Evolutionary conservation across 2,797 vertebrate genomes (phyloP), one percentile per base, ranked within the genome.

Genomic region (Micromesistius poutassou): DNA sequence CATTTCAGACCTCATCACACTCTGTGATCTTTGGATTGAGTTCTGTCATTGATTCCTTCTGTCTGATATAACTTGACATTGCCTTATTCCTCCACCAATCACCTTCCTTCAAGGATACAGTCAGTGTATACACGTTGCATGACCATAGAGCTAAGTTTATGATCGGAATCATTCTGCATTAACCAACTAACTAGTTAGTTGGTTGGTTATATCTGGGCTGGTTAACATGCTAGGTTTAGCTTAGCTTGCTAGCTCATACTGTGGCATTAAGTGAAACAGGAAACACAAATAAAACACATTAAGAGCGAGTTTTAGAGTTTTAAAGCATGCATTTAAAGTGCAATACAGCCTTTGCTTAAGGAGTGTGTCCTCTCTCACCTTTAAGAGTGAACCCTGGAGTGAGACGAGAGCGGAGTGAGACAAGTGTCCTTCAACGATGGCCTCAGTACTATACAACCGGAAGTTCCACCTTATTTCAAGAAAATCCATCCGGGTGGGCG

Each of bases 381-480:
- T 84, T 22, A 0, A 8, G 70, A 82, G 76, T 72, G 86, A 74
- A 91, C 79, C 85, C 46, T 78, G 31, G 76, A 6, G 46, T 62
- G 71, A 35, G 33, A 35, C 33, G 33, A 35, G 33, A 35, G 33
- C 66, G 62, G 81, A 81, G 76, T 4, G 40, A 86, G 79, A 80
- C 82, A 74, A 22, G 79, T 94, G 91, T 13, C 93, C 94, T 94
- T 94, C 92, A 94, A 82, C 74, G 83, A 86, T 91, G 81, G 85
- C 90, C 91, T 91, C 83, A 62, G 81, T 46, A 82, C 84, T 85
- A 76, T 1, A 0, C 55, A 2, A 40, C 0, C 73, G 94, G 93
- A 95, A 92, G 5, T 94, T 79, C 93, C 91, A 62, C 93, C 92
- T 40, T 40, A 30, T 40, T 68, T 28, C 0, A 0, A 0, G 0